Evolutionary conservation across 2,113 vertebrate genomes (phyloP).

Genomic region (Piprites chloris): DNA sequence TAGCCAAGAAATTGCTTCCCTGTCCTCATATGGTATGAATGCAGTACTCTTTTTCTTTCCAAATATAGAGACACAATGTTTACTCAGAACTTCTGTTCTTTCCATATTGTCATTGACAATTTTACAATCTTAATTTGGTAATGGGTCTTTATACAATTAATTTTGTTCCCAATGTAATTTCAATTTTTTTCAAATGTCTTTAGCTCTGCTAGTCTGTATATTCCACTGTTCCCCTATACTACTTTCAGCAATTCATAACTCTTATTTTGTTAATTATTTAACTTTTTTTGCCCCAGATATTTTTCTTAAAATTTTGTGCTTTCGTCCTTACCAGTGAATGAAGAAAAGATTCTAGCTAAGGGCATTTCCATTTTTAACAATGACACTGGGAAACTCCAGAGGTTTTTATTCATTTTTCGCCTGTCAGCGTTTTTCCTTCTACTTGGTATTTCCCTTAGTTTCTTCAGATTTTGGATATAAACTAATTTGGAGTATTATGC

Average conservation of each 20-base stretch:
- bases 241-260: background rate
- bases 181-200: background rate
- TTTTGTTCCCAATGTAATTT: background rate
- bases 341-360: background rate
- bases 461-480: background rate
- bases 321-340: background rate
- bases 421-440: background rate
- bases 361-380: background rate
- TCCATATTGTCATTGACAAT: background rate
- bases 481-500: background rate
- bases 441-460: background rate
- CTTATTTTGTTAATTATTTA: background rate
- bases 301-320: background rate
- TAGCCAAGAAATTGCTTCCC: background rate
- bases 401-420: background rate
- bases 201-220: background rate
- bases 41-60: background rate
- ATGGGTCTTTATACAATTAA: background rate
- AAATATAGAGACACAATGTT: background rate
- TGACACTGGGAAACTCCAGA: background rate
- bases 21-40: constrained; percentile 29
- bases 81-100: constrained; percentile 21
- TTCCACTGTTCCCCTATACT: background rate
- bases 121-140: background rate
- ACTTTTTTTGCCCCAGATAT: background rate